phyloP scores from a whole-genome alignment of 2,113 vertebrate genomes.

The Gasterosteus nipponicus region DNA sequence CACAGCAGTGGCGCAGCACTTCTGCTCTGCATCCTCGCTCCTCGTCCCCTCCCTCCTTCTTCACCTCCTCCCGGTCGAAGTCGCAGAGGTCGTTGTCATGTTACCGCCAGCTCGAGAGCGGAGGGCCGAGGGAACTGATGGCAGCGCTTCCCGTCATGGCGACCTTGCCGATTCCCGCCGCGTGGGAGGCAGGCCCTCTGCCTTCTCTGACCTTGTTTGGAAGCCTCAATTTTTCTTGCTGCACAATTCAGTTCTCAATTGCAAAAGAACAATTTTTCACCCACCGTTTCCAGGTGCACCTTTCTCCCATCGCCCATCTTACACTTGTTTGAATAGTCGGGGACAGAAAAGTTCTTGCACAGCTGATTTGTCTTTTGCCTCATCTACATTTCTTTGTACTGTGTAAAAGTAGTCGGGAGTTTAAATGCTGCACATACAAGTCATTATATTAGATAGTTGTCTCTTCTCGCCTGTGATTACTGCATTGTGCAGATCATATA shows the following conservation, averaged over 20 bases:
- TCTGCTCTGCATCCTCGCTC: background rate
- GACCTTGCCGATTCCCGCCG: constrained; percentile 57
- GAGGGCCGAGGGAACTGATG: constrained; percentile 43
- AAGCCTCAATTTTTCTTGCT: background rate
- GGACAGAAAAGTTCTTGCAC: no score
- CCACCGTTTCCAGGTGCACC: background rate
- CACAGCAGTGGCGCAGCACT: constrained; percentile 31
- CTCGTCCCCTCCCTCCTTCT: background rate
- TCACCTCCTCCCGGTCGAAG: constrained; percentile 40
- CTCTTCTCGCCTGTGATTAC: constrained; percentile 81
- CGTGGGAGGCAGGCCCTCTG: background rate
- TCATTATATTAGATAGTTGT: constrained; percentile 72
- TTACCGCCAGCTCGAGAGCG: constrained; percentile 58
- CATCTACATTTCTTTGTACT: background rate
- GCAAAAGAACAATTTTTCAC: constrained; percentile 12
- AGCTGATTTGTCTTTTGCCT: background rate
- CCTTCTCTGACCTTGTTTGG: constrained; percentile 65
- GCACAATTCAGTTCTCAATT: background rate
- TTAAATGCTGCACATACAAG: constrained; percentile 54
- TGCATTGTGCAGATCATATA: constrained; percentile 77
- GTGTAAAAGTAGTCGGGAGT: constrained; percentile 39
- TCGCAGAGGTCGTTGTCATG: constrained; percentile 60
- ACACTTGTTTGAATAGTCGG: background rate
- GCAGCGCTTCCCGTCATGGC: constrained; percentile 12
- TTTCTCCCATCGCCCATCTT: background rate